These are phyloP conservation scores for Phengaris alcon DNA, from an alignment of 2,888 invertebrate genomes.

Conservation along the genomic window DNA sequence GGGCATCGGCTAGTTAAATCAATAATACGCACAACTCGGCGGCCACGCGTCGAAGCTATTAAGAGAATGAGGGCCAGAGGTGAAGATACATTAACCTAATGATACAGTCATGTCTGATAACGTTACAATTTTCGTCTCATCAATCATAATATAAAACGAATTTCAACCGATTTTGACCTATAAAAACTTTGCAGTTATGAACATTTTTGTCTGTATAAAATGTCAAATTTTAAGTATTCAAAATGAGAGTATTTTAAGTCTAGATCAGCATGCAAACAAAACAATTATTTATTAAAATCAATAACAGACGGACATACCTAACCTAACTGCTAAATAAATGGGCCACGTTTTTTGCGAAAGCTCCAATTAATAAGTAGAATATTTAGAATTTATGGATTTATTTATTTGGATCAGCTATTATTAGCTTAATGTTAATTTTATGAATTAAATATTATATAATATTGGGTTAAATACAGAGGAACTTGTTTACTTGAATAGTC, in stretches of 20 bases:
- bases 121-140: background rate
- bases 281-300: too few species aligned
- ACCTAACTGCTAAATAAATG: background rate
- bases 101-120: constrained; percentile 20
- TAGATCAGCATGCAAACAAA: background rate
- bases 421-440: background rate
- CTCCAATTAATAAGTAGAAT: too few species aligned
- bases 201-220: background rate
- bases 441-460: background rate
- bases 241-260: background rate
- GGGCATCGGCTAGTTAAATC: background rate
- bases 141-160: background rate
- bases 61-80: constrained; percentile 22
- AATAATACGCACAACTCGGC: constrained; percentile 10
- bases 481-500: constrained; percentile 1
- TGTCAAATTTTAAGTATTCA: background rate
- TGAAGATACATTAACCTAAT: constrained; percentile 28
- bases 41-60: constrained; percentile 30
- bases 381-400: too few species aligned
- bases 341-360: background rate
- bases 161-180: background rate
- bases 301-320: background rate
- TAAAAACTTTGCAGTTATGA: background rate
- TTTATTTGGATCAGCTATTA: background rate
- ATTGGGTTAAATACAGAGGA: background rate